Percentiles rank a stretch among this genome's conserved stretches.
phyloP scores from a whole-genome alignment of 2,797 vertebrate species.

The Galaxias olidus region DNA sequence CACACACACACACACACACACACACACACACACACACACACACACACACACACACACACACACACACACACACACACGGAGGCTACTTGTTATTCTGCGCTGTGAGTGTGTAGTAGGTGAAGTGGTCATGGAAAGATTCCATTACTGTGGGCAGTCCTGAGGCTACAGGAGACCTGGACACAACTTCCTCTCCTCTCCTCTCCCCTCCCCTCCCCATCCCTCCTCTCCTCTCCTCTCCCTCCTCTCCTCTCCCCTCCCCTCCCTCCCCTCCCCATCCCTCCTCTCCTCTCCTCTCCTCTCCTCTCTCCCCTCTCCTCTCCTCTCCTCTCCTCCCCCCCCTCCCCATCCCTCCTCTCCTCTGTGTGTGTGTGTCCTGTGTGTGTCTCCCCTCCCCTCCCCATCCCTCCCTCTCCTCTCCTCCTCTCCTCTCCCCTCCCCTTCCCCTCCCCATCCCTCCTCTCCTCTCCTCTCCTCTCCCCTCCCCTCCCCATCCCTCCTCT shows the following conservation, averaged over 20 bases:
- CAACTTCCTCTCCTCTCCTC: no score
- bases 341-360: background rate
- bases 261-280: background rate
- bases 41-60: background rate
- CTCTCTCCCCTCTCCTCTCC: background rate
- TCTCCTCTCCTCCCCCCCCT: background rate
- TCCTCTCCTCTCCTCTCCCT: no score
- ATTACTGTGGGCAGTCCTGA: no score
- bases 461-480: background rate
- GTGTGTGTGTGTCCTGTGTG: background rate
- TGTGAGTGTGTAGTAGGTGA: no score
- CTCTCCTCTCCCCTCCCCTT: background rate
- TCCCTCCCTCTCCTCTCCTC: background rate
- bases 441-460: no score
- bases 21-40: no score
- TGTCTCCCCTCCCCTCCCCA: background rate
- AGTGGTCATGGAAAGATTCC: no score
- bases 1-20: no score
- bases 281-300: background rate
- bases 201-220: background rate
- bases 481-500: background rate
- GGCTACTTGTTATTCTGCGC: background rate
- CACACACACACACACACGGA: background rate
- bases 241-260: background rate
- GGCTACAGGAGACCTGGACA: no score